Conservation (phyloP, 2,888 invertebrate species). For the Drosophila aldrichi region DNA sequence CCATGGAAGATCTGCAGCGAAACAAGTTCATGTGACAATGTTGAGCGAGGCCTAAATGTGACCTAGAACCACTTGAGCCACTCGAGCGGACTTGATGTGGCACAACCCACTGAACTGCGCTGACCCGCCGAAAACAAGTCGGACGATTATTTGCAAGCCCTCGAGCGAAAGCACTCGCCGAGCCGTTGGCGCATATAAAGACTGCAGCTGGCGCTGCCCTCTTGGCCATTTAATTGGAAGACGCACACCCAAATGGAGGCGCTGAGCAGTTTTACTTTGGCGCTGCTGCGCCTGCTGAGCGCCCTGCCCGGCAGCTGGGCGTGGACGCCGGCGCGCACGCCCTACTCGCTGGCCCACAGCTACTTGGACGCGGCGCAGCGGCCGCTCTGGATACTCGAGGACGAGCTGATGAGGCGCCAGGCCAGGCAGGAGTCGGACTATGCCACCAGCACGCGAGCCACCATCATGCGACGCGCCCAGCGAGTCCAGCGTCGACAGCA, state of each 20-base stretch:
- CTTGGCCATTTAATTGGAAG: constrained; percentile 41
- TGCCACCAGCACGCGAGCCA: neutral
- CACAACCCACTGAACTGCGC: constrained; percentile 35
- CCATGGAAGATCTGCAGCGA: neutral
- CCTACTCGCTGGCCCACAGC: constrained; percentile 23
- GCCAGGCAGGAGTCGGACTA: constrained; percentile 36
- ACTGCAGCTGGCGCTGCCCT: neutral
- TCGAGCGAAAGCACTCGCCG: neutral
- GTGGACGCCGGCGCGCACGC: constrained; percentile 26
- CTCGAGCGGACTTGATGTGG: constrained; percentile 14
- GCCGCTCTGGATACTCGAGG: constrained; percentile 83
- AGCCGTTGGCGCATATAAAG: constrained; percentile 49
- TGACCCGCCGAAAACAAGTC: constrained; percentile 58
- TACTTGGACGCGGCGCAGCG: constrained; percentile 68
- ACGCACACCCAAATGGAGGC: constrained; percentile 50
- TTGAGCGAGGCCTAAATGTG: constrained; percentile 11
- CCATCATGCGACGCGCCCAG: constrained; percentile 4
- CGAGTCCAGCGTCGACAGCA: neutral
- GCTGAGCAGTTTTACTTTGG: constrained; percentile 39
- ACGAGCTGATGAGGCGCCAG: constrained; percentile 59
- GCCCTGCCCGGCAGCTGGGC: constrained; percentile 27
- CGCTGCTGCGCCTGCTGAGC: constrained; percentile 36
- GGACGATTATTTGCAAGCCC: constrained; percentile 46
- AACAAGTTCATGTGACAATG: neutral
- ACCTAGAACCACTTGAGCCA: constrained; percentile 19